These are phyloP conservation scores for Aythya fuligula DNA, from an alignment of 2,797 vertebrate genomes.

Conservation along the genomic window DNA sequence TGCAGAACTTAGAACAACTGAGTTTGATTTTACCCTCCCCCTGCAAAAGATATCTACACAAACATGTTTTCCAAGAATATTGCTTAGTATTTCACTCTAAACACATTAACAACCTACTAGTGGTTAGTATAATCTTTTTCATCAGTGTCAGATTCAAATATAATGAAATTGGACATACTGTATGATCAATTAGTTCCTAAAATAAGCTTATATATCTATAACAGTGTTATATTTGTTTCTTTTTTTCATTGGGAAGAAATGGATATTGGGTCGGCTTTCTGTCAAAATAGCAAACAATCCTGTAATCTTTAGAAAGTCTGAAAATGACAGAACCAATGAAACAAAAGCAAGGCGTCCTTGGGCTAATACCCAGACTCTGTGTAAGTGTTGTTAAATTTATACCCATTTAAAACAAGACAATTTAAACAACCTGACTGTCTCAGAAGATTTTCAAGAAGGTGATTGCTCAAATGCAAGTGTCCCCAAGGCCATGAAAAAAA, in stretches of 20 bases:
- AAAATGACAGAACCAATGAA: background rate
- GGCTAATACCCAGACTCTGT: background rate
- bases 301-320: background rate
- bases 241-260: slow-evolving; percentile 29
- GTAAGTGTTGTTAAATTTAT: slow-evolving; percentile 15
- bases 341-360: slow-evolving; percentile 44
- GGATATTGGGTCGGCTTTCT: background rate
- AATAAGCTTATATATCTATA: background rate
- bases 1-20: slow-evolving; percentile 2
- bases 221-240: background rate
- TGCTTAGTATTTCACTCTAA: background rate
- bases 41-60: background rate
- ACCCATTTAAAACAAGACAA: slow-evolving; percentile 13
- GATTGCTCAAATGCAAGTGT: background rate
- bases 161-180: slow-evolving; percentile 36
- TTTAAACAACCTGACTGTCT: slow-evolving; percentile 23
- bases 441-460: background rate
- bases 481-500: background rate
- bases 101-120: background rate
- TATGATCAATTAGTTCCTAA: slow-evolving; percentile 46
- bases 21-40: background rate
- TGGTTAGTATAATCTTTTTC: slow-evolving; percentile 21
- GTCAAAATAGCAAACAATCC: slow-evolving; percentile 36
- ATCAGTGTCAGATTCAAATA: background rate
- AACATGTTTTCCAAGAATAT: background rate